Percentiles rank a stretch among this genome's conserved stretches.
Evolutionary conservation across 2,113 vertebrate genomes (phyloP).

Genomic region (Ammodytes dubius): DNA sequence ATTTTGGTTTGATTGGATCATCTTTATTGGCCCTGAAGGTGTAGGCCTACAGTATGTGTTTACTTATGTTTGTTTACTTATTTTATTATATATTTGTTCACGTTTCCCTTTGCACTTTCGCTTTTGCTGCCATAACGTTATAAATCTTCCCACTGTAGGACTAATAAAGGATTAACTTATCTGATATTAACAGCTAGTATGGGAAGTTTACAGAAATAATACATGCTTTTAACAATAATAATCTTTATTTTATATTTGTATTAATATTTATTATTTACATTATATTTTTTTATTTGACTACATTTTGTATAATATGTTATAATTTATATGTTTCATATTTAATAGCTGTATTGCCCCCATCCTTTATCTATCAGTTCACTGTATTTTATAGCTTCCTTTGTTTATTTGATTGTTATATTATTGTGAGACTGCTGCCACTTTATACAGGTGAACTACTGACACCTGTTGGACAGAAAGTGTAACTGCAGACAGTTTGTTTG

Average conservation of each 20-base stretch:
- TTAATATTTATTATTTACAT: neutral
- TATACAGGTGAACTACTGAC: constrained; percentile 24
- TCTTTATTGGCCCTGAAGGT: too few relatives aligned
- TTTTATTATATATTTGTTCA: too few relatives aligned
- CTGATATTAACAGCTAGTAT: neutral
- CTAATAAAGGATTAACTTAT: too few relatives aligned
- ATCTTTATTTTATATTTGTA: neutral
- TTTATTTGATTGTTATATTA: neutral
- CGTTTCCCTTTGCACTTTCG: too few relatives aligned
- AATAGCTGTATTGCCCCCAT: neutral
- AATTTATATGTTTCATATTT: neutral
- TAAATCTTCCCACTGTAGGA: too few relatives aligned
- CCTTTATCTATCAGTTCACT: neutral
- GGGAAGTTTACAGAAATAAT: neutral
- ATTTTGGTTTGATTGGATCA: too few relatives aligned
- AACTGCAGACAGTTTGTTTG: neutral
- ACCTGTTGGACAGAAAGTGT: constrained; percentile 7
- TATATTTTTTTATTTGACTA: neutral
- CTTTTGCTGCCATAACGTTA: too few relatives aligned
- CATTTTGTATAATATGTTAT: neutral
- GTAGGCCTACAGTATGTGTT: too few relatives aligned
- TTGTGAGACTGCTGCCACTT: neutral
- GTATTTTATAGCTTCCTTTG: neutral
- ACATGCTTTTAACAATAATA: neutral
- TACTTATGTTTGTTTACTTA: too few relatives aligned